Conservation (phyloP, 2,797 vertebrate genomes). For the Zalophus californianus region DNA sequence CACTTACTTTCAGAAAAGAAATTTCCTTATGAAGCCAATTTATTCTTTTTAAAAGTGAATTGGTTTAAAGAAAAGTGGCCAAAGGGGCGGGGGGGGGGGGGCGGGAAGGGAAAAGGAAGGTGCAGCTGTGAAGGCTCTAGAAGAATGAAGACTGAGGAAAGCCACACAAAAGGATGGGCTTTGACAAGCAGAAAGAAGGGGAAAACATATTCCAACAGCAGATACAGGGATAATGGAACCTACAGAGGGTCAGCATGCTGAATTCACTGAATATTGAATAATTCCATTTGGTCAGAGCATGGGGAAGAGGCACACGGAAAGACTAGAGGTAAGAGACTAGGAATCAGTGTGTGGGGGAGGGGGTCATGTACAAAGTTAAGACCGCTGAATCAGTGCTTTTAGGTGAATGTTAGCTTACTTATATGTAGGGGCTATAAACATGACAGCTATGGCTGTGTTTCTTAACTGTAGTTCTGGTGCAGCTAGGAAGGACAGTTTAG, state of each 20-base stretch:
- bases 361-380: neutral
- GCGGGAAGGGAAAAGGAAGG: neutral
- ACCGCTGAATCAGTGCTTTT: neutral
- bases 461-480: neutral
- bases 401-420: neutral
- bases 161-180: neutral
- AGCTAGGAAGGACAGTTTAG: neutral
- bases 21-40: neutral
- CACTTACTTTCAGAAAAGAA: neutral
- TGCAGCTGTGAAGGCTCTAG: neutral
- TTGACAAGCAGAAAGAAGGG: neutral
- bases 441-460: neutral
- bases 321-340: neutral
- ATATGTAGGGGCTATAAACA: neutral
- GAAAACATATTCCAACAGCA: neutral
- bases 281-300: neutral
- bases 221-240: neutral
- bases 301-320: neutral
- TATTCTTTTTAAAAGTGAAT: neutral
- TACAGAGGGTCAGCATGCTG: neutral
- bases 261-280: neutral
- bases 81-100: neutral
- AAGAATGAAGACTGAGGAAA: neutral
- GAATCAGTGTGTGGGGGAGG: neutral
- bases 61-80: neutral